Evolutionary conservation across 2,888 invertebrate species (phyloP), one percentile per base, ranked within the genome.

Genomic region (Heliconius hortense): DNA sequence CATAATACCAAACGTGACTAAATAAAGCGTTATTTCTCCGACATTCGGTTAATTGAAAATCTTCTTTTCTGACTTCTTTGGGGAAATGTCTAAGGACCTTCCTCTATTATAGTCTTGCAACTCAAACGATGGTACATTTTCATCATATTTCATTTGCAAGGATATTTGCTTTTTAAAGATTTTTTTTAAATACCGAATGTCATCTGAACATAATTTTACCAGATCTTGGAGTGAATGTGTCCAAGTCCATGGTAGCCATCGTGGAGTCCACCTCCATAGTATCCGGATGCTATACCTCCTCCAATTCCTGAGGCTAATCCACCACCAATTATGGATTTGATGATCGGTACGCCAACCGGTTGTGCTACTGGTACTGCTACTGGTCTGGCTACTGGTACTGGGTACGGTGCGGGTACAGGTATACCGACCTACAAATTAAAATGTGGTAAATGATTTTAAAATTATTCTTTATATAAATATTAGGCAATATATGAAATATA

Each of bases 341-440:
- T 82, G 0, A 88, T 77, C 18, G 90, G 89, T 0, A 91, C 89
- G 18, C 88, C 87, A 0, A 91, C 88, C 8, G 91, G 91, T 4
- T 89, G 87, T 0, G 89, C 84, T 0, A 93, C 90, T 4, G 93
- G 92, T 0, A 92, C 91, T 0, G 94, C 92, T 7, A 92, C 89
- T 3, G 93, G 92, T 75, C 83, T 91, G 4, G 91, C 82, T 1
- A 94, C 91, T 2, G 91, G 90, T 1, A 94, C 94, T 24, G 94
- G 93, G 84, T 92, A 94, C 4, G 94, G 94, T 0, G 90, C 91
- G 8, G 94, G 94, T 0, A 94, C 91, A 35, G 93, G 93, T 0
- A 92, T 88, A 59, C 92, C 93, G 60, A 93, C 92, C 93, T 94
- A 84, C 35, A 85, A 87, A 31, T 53, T 5, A 21, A 53, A 28